phyloP scores from a whole-genome alignment of 2,797 vertebrate species.

The Fundulus diaphanus region DNA sequence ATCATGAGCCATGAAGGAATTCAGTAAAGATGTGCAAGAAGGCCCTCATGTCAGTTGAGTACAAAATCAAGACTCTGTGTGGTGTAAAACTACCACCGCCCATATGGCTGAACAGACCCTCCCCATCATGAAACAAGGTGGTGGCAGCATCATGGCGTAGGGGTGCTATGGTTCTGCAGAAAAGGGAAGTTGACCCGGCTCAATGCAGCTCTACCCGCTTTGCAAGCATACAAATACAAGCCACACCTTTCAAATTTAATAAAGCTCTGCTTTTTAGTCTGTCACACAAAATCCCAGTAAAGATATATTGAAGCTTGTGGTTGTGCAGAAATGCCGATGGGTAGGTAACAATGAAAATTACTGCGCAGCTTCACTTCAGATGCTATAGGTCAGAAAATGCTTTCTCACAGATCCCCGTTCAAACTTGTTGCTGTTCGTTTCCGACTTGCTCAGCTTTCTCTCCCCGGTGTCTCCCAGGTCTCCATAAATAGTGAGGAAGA shows the following conservation, averaged over 20 bases:
- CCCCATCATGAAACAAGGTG: too few species aligned
- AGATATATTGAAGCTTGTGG: background rate
- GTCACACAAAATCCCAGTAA: background rate
- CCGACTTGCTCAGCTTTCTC: constrained; percentile 93
- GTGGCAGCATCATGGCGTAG: background rate
- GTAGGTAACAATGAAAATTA: background rate
- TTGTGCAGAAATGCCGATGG: too few species aligned
- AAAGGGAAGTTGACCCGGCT: background rate
- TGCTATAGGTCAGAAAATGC: background rate
- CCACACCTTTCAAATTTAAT: background rate
- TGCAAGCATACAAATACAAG: too few species aligned
- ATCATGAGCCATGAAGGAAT: too few species aligned
- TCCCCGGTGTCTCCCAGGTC: constrained; percentile 95
- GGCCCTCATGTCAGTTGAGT: too few species aligned
- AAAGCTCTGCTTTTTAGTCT: background rate
- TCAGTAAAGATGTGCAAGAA: too few species aligned
- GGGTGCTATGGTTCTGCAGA: background rate
- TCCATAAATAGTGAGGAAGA: constrained; percentile 94
- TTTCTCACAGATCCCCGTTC: constrained; percentile 91
- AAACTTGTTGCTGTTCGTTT: constrained; percentile 96
- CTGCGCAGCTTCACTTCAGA: background rate
- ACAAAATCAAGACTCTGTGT: too few species aligned
- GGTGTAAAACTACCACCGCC: too few species aligned
- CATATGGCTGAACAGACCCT: too few species aligned
- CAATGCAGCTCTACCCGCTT: too few species aligned